Base-by-base conservation (phyloP, 2,888 invertebrate genomes). In the Iphiclides podalirius region DNA sequence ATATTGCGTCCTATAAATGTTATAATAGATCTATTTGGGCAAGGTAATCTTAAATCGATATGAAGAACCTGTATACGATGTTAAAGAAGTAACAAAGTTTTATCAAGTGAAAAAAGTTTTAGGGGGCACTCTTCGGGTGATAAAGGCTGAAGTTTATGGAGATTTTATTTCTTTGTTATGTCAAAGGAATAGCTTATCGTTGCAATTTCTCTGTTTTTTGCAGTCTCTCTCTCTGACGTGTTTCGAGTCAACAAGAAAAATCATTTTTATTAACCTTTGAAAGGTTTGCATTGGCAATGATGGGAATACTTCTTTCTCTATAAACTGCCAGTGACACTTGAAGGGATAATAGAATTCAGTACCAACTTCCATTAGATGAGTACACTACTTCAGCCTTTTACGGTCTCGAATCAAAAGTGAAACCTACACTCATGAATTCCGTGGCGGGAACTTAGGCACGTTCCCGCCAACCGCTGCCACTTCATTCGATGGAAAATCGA, bases 81-180 rank as follows among this genome's bases (percentile, higher is more conserved):
- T 54, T 55, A 50, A 45, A 55, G 52, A 56, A 60, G 66, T 64
- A 66, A 60, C 67, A 67, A 76, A 73, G 67, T 71, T 75, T 73
- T 74, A 72, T 75, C 72, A 70, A 66, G 59, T 69, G 64, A 68
- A 67, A 70, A 71, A 70, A 71, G 64, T 67, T 71, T 66, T 64
- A 61, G 60, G 64, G 59, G 64, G 64, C 64, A 63, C 63, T 65
- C 44, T 54, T 58, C 38, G 42, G 40, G 67, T 67, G 70, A 70
- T 76, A 78, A 71, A 71, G 62, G 38, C 59, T 54, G 46, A 66
- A 67, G 63, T 75, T 73, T 73, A 72, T 69, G 64, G 61, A 55
- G 58, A 69, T 71, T 69, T 72, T 72, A 70, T 69, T 60, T 65
- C 61, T 67, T 64, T 70, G 68, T 68, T 70, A 63, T 70, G 63